A percentile compares a stretch with the other conserved stretches of the same genome.
Conservation (phyloP, 2,888 invertebrate species). For the Cecidostiba fungosa region DNA sequence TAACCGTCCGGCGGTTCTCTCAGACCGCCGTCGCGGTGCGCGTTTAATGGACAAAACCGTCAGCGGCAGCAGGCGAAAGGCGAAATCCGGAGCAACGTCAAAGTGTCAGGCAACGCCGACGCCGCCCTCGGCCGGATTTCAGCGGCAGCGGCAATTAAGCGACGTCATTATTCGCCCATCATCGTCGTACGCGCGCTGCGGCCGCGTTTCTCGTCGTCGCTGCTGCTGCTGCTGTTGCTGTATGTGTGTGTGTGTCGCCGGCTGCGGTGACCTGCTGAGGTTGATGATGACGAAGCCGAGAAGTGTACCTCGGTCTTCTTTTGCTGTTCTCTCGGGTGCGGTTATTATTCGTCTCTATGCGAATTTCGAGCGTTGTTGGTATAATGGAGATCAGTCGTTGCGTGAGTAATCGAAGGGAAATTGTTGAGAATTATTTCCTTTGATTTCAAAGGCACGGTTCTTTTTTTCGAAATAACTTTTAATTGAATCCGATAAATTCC, state of each 20-base stretch:
- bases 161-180: slow-evolving; percentile 58
- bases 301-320: background rate
- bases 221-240: background rate
- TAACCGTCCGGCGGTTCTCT: slow-evolving; percentile 2
- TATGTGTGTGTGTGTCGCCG: background rate
- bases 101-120: slow-evolving; percentile 48
- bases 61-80: slow-evolving; percentile 12
- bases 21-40: background rate
- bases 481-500: slow-evolving; percentile 23
- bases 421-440: background rate
- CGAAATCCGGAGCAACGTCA: slow-evolving; percentile 54
- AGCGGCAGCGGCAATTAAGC: slow-evolving; percentile 51
- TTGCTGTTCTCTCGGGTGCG: background rate
- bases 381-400: too few species aligned
- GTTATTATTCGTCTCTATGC: too few species aligned
- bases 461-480: background rate
- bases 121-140: slow-evolving; percentile 44
- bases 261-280: background rate
- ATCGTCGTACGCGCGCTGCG: slow-evolving; percentile 10
- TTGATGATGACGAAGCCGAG: background rate
- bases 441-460: background rate
- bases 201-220: background rate
- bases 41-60: slow-evolving; percentile 34
- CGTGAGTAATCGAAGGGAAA: slow-evolving; percentile 3
- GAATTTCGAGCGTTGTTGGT: too few species aligned